These are phyloP conservation scores for Rhombomys opimus DNA, from an alignment of 2,113 vertebrate genomes.

Conservation along the genomic window DNA sequence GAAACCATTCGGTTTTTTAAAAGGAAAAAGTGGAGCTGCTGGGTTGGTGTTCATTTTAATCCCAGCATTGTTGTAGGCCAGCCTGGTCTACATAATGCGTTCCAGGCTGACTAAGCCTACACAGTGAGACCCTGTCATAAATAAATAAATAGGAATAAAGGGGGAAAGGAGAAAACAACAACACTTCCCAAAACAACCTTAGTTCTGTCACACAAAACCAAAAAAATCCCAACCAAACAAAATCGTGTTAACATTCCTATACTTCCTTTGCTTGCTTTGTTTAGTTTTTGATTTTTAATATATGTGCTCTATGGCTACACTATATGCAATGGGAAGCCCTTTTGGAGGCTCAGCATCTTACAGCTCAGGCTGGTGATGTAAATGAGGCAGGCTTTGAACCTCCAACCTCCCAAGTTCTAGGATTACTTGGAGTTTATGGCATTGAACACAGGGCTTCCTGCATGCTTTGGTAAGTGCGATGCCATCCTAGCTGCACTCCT, in stretches of 20 bases:
- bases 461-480: neutral
- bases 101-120: neutral
- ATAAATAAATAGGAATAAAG: neutral
- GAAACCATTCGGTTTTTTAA: neutral
- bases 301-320: neutral
- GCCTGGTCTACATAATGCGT: neutral
- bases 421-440: neutral
- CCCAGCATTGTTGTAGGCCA: neutral
- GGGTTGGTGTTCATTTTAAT: neutral
- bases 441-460: neutral
- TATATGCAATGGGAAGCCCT: neutral
- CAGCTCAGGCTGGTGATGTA: too few relatives aligned
- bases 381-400: neutral
- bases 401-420: neutral
- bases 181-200: neutral
- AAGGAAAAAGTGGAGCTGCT: neutral
- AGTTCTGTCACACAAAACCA: conserved; percentile 15
- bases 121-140: neutral
- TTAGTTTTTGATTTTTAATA: neutral
- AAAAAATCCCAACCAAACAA: neutral
- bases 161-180: neutral
- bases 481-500: neutral
- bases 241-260: neutral
- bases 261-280: neutral
- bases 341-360: too few relatives aligned